phyloP scores from a whole-genome alignment of 2,888 invertebrate species.

The Tolmerus cingulatus region DNA sequence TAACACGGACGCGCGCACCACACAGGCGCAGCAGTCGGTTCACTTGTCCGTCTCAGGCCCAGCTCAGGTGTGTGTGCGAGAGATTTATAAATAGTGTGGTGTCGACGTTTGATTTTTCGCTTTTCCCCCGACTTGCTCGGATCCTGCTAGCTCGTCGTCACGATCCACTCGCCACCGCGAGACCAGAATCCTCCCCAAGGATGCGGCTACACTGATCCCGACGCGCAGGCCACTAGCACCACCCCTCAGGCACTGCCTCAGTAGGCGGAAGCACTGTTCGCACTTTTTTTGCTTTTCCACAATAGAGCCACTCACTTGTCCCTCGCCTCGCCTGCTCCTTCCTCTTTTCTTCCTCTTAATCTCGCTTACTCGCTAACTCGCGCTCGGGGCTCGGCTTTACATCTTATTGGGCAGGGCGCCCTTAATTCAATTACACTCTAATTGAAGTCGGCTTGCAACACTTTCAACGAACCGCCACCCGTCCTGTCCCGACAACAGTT shows the following conservation, averaged over 20 bases:
- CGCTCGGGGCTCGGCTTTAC: not conserved
- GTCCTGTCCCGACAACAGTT: constrained; percentile 45
- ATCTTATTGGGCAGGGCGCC: not conserved
- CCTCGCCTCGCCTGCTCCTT: not conserved
- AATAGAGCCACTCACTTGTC: not conserved
- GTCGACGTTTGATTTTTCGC: constrained; percentile 41
- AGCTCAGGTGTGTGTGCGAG: constrained; percentile 10
- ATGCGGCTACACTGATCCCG: not conserved
- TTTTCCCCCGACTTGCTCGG: constrained; percentile 32
- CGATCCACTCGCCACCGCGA: not conserved
- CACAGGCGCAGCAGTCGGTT: not conserved
- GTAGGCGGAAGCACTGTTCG: constrained; percentile 8
- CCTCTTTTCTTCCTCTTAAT: not conserved
- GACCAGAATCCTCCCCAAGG: not conserved
- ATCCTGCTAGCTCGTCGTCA: constrained; percentile 29
- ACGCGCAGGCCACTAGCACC: not conserved
- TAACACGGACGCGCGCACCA: not conserved
- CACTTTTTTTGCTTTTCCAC: not conserved
- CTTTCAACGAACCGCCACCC: constrained; percentile 43
- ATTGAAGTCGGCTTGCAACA: constrained; percentile 24
- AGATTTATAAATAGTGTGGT: constrained; percentile 47
- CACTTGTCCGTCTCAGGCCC: not conserved
- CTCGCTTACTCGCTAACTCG: not conserved
- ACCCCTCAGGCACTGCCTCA: not conserved
- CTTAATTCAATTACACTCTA: constrained; percentile 36